Evolutionary conservation across 2,888 invertebrate genomes (phyloP).

Genomic region (Zygothrica quintamaculata): DNA sequence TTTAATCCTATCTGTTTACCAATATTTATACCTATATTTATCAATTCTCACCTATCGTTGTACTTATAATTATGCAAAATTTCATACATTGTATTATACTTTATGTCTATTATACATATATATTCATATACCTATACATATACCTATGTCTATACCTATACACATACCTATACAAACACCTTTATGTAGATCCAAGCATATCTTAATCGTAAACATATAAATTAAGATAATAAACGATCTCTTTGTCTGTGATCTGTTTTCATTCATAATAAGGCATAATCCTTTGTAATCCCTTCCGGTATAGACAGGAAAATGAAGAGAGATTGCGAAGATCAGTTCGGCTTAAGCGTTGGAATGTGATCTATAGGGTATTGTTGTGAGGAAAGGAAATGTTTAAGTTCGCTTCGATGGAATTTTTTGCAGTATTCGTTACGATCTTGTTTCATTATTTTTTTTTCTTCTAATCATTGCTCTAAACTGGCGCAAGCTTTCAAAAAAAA

Average conservation of each 20-base stretch:
- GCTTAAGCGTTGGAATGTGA: slow-evolving; percentile 14
- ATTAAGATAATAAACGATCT: background rate
- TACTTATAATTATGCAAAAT: too few relatives aligned
- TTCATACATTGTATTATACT: too few relatives aligned
- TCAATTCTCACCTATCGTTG: too few relatives aligned
- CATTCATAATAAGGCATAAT: slow-evolving; percentile 12
- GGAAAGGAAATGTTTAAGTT: slow-evolving; percentile 39
- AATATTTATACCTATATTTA: too few relatives aligned
- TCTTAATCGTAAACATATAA: slow-evolving; percentile 15
- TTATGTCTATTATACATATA: too few relatives aligned
- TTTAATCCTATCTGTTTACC: too few relatives aligned
- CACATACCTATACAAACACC: too few relatives aligned
- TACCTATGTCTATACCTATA: too few relatives aligned
- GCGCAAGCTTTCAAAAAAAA: slow-evolving; percentile 67
- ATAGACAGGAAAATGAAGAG: slow-evolving; percentile 3
- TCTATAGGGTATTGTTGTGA: background rate
- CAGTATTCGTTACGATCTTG: slow-evolving; percentile 27
- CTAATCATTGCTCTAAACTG: slow-evolving; percentile 63
- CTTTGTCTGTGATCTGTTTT: slow-evolving; percentile 5
- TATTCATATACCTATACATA: too few relatives aligned
- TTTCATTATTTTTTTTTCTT: too few relatives aligned
- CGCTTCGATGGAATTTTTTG: slow-evolving; percentile 24
- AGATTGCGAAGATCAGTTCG: background rate
- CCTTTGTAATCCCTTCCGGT: slow-evolving; percentile 33
- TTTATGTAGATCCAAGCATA: background rate